Evolutionary conservation across 2,797 vertebrate genomes (phyloP).

Genomic region (Esox masquinongy): DNA sequence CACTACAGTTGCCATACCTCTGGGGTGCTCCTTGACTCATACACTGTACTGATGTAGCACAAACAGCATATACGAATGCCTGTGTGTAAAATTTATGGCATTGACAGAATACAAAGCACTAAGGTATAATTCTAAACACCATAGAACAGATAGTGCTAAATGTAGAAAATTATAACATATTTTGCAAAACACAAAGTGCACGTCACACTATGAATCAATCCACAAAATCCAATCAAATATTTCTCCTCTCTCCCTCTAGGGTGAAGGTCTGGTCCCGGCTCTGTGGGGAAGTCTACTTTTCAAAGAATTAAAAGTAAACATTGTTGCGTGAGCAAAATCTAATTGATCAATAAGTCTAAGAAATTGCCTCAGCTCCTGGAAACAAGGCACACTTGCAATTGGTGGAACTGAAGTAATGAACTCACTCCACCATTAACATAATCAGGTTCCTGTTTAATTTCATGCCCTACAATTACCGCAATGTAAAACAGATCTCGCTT

Average conservation of each 20-base stretch:
- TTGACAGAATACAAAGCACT: not conserved
- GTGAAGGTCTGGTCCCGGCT: conserved; percentile 84
- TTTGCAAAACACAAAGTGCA: not conserved
- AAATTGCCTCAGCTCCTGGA: not conserved
- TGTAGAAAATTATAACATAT: not conserved
- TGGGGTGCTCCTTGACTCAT: not conserved
- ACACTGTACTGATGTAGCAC: not conserved
- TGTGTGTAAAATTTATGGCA: not conserved
- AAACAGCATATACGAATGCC: no score
- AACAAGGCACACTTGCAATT: not conserved
- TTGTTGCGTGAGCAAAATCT: not conserved
- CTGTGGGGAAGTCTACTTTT: conserved; percentile 88
- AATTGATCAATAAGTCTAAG: not conserved
- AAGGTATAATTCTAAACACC: no score
- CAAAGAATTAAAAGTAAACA: conserved; percentile 68
- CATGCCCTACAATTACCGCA: not conserved
- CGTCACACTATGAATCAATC: not conserved
- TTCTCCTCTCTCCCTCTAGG: conserved; percentile 67
- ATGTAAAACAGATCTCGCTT: not conserved
- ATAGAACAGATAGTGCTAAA: not conserved
- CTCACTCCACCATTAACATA: not conserved
- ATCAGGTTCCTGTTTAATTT: not conserved
- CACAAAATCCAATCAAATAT: not conserved
- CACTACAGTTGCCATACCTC: conserved; percentile 80
- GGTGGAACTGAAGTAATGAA: not conserved